Base-by-base conservation (phyloP, 2,888 invertebrate genomes). In the Phorcus lineatus region DNA sequence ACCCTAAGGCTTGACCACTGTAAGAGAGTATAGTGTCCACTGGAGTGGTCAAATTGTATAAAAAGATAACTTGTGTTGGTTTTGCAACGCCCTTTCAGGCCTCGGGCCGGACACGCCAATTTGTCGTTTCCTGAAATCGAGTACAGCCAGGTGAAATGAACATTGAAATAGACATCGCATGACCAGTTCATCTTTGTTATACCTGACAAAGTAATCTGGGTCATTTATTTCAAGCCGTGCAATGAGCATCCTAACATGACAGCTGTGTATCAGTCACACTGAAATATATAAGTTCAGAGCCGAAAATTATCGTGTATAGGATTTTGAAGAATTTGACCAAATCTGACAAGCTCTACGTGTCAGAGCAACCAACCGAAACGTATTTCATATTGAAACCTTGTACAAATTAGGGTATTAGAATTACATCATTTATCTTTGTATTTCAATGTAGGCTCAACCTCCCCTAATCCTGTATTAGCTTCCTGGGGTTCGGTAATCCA, bases 121-220 rank as follows among this genome's bases (percentile, higher is more conserved):
- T 70, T 70, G 70, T 70, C 70, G 36, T 36, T 36, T 19, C 40
- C 40, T 31, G 40, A 70, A 70, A 70, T 40, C 36, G 36, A 70
- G 70, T 36, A 70, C 70, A n/a, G 28, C 40, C 70, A 31, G 19
- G 31, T 70, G 70, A 70, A 40, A 70, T 40, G 70, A 36, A 70
- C 70, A 70, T 70, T 70, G 70, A 70, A 70, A 70, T 70, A 70
- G 70, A 70, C 70, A 70, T 31, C 70, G 31, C 70, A 36, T 70
- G 70, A 70, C 70, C 70, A 31, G 70, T 70, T 70, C 70, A 70
- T 70, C 70, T n/a, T 70, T 70, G 70, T 70, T 70, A 31, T 36
- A 31, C 4, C 36, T 40, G 70, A 70, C 70, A 70, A 17, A 36
- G 36, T 70, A 40, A 70, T 70, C 70, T 70, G n/a, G 70, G 36